Conservation (phyloP, 1,140 invertebrate species). For the Formica exsecta region DNA sequence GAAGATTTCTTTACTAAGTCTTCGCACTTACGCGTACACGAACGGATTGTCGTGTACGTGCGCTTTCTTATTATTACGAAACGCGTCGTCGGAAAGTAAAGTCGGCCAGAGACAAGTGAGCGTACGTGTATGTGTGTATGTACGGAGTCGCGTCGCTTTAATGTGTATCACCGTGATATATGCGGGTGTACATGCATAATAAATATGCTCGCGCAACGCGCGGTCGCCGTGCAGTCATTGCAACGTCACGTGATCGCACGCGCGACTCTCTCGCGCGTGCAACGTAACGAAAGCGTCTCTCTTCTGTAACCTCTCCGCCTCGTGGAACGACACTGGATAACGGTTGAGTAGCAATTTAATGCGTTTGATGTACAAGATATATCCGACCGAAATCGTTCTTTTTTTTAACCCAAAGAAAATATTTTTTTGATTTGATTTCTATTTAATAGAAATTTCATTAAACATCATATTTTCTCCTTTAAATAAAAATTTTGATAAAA, state of each 20-base stretch:
- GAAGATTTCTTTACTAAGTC: background rate
- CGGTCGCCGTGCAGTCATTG: constrained; percentile 44
- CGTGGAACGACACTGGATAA: constrained; percentile 37
- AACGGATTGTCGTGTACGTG: background rate
- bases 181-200: constrained; percentile 62
- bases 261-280: constrained; percentile 31
- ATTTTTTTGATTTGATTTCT: background rate
- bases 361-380: background rate
- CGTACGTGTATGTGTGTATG: background rate
- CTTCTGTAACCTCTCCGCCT: background rate
- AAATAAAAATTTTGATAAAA: background rate
- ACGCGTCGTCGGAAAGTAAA: constrained; percentile 7
- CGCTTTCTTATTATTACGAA: constrained; percentile 66
- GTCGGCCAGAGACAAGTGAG: background rate
- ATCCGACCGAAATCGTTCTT: background rate
- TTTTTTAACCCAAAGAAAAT: background rate
- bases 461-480: background rate
- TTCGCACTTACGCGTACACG: background rate
- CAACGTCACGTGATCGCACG: constrained; percentile 55
- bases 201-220: constrained; percentile 55
- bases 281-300: constrained; percentile 18
- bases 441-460: constrained; percentile 9
- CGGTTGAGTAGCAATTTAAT: constrained; percentile 39
- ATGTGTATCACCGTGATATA: constrained; percentile 64
- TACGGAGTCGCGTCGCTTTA: constrained; percentile 28